phyloP scores from a whole-genome alignment of 2,113 vertebrate species.

The Cnemophilus loriae region DNA sequence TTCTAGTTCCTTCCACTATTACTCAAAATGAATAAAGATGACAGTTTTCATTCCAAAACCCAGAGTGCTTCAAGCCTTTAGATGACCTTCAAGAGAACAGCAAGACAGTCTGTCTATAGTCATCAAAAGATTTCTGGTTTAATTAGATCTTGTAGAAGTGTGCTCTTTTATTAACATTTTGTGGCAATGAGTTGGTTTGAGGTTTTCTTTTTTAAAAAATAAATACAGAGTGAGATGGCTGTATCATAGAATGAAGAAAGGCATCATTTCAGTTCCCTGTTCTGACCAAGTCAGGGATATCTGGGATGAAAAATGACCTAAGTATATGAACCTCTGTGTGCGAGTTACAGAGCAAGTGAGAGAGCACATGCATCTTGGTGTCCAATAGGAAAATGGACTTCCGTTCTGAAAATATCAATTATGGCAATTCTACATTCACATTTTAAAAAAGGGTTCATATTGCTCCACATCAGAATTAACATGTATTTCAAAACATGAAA shows the following conservation, averaged over 20 bases:
- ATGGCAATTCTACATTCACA: background rate
- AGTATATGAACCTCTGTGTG: background rate
- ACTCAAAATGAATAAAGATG: background rate
- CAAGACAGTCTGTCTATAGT: background rate
- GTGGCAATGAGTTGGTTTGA: background rate
- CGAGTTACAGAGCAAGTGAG: background rate
- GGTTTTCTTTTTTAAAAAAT: background rate
- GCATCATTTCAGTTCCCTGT: background rate
- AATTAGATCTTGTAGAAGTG: background rate
- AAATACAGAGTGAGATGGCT: background rate
- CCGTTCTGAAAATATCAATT: background rate
- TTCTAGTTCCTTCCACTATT: background rate
- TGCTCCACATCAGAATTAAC: background rate
- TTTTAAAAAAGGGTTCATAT: background rate
- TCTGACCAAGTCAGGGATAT: background rate
- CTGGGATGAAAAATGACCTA: background rate
- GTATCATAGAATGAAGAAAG: background rate
- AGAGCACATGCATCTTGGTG: background rate
- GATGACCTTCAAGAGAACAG: constrained; percentile 1
- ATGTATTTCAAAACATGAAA: background rate
- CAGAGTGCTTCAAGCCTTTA: background rate
- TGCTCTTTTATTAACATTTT: background rate
- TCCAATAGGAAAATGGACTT: background rate
- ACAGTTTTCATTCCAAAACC: background rate
- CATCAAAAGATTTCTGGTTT: background rate